Evolutionary conservation across 2,797 vertebrate species (phyloP), one percentile per base, ranked within the genome.

Genomic region (Gallinago nigripennis): DNA sequence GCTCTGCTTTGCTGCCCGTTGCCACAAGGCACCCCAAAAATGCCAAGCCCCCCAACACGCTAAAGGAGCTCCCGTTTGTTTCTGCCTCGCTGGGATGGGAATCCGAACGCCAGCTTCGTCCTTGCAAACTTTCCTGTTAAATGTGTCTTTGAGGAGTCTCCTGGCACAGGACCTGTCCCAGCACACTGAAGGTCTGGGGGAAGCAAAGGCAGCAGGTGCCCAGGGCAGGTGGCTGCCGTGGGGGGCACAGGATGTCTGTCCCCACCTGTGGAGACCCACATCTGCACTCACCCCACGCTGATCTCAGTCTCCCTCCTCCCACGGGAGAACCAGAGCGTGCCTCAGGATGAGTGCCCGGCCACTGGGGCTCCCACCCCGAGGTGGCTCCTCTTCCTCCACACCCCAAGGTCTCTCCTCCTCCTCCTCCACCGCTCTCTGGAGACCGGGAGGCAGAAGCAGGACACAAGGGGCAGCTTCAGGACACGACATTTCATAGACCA

Each of bases 281-380:
- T 7, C 28, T 13, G 12, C 8, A 2, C 37, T 69, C 76, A 20
- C 3, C 7, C 51, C 7, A 0, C 1, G 14, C 48, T 56, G 12
- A 43, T 8, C 43, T 43, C 56, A 18, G n/a, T 8, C 64, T 77
- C 0, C 0, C 17, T 48, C 50, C 27, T 75, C 35, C 48, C 75
- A 11, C 0, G 0, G 48, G 33, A 88, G 53, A 78, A 8, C 14
- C 53, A 1, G 25, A 51, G 58, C 2, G 1, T 4, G 3, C 24
- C n/a, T 2, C 56, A 37, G 81, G 23, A 56, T 23, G 4, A 53
- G 39, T 3, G 2, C 11, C 41, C 51, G 31, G 30, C 14, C 7
- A 0, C 31, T 11, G 54, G 33, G 3, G 3, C 35, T 16, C 64
- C 48, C 7, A 2, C 65, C 79, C 72, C 51, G 57, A 7, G 0